Evolutionary conservation across 2,113 vertebrate genomes (phyloP).

Genomic region (Eidolon helvum): DNA sequence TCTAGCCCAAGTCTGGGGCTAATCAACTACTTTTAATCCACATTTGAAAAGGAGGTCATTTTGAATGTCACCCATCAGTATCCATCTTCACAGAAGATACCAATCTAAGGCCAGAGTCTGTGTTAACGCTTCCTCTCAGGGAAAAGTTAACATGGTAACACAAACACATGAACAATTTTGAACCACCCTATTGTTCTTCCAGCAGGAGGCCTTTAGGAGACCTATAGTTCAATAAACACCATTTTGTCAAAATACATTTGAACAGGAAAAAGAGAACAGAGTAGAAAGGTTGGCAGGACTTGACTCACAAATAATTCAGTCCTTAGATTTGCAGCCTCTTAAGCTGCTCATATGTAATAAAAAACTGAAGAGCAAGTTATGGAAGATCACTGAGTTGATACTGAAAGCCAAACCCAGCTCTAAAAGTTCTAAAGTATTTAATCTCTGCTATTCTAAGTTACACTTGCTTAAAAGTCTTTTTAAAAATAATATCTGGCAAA

Average conservation of each 20-base stretch:
- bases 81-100: slow-evolving; percentile 87
- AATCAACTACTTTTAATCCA: slow-evolving; percentile 52
- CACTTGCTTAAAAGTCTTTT: not conserved
- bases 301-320: slow-evolving; percentile 29
- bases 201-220: slow-evolving; percentile 53
- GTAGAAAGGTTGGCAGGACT: slow-evolving; percentile 57
- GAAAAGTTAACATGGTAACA: slow-evolving; percentile 64
- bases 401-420: slow-evolving; percentile 30
- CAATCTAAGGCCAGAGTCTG: slow-evolving; percentile 67
- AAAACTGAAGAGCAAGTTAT: slow-evolving; percentile 91
- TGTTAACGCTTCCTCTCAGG: slow-evolving; percentile 17
- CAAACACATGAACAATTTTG: slow-evolving; percentile 52
- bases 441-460: not conserved
- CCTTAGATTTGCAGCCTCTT: slow-evolving; percentile 94
- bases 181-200: slow-evolving; percentile 18
- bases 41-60: slow-evolving; percentile 65
- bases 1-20: slow-evolving; percentile 28
- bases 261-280: slow-evolving; percentile 61
- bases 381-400: slow-evolving; percentile 74
- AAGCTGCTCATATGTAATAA: slow-evolving; percentile 97
- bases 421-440: slow-evolving; percentile 4
- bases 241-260: slow-evolving; percentile 70
- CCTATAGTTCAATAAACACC: slow-evolving; percentile 43
- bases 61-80: slow-evolving; percentile 70
- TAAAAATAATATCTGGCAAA: not conserved